phyloP scores from a whole-genome alignment of 2,113 vertebrate genomes.

The Eleginops maclovinus region DNA sequence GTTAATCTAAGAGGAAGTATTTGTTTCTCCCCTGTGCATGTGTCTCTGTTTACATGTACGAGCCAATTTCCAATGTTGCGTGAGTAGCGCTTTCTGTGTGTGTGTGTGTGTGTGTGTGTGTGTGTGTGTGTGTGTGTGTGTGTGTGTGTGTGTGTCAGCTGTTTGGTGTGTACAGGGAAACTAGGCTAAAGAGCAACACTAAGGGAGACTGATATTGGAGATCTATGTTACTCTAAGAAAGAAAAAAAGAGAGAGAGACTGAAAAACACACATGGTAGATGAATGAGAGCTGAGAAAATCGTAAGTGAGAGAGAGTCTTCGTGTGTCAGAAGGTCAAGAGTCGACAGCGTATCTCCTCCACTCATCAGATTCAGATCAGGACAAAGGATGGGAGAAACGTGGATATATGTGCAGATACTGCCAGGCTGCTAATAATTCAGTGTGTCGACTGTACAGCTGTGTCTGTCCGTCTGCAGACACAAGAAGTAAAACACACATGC shows the following conservation, averaged over 20 bases:
- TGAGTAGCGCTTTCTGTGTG: background rate
- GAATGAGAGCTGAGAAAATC: slow-evolving; percentile 7
- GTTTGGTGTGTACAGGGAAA: slow-evolving; percentile 29
- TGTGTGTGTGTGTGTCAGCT: no score
- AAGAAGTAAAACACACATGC: slow-evolving; percentile 45
- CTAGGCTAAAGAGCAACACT: slow-evolving; percentile 49
- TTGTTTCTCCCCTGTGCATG: background rate
- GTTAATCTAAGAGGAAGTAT: slow-evolving; percentile 28
- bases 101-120: no score
- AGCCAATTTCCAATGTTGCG: slow-evolving; percentile 46
- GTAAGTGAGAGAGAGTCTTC: background rate
- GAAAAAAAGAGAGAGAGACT: background rate
- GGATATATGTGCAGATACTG: slow-evolving; percentile 1
- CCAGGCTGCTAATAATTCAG: slow-evolving; percentile 26
- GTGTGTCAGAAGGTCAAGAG: slow-evolving; percentile 3
- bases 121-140: no score
- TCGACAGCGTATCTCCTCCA: background rate
- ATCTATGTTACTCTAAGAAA: slow-evolving; percentile 12
- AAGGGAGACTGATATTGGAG: slow-evolving; percentile 27
- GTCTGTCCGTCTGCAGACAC: slow-evolving; percentile 45
- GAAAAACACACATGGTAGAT: background rate
- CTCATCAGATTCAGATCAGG: slow-evolving; percentile 15
- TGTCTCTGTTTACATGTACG: slow-evolving; percentile 49
- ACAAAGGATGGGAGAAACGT: slow-evolving; percentile 17
- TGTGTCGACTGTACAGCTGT: slow-evolving; percentile 29